A percentile compares a stretch with the other conserved stretches of the same genome.
phyloP scores from a whole-genome alignment of 2,113 vertebrate genomes.

The Eulacestoma nigropectus region DNA sequence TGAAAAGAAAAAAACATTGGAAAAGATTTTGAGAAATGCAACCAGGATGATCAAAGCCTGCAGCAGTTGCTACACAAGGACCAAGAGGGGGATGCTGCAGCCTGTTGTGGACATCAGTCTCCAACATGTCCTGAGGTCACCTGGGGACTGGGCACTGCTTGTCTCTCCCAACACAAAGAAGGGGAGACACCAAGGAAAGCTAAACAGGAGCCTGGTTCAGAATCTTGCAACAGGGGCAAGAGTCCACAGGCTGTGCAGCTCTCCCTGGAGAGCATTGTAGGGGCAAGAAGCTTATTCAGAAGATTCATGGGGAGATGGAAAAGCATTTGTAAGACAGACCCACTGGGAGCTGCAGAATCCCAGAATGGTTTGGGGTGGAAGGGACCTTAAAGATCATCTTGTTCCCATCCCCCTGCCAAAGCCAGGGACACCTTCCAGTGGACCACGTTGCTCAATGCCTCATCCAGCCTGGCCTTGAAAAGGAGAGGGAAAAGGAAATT shows the following conservation, averaged over 20 bases:
- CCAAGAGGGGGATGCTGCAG: not conserved
- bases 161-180: not conserved
- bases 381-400: not conserved
- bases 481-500: not conserved
- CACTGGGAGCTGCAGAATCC: not conserved
- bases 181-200: not conserved
- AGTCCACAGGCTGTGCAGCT: not conserved
- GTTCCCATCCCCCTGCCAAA: not conserved
- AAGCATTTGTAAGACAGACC: not conserved
- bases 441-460: not conserved
- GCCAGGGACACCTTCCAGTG: not conserved
- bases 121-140: not conserved
- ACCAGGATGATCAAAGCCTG: not conserved
- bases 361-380: not conserved
- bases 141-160: not conserved
- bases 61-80: not conserved
- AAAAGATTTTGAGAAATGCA: not conserved
- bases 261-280: not conserved
- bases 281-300: not conserved
- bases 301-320: not conserved
- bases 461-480: not conserved
- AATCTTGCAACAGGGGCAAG: rapidly evolving
- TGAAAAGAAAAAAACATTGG: not conserved
- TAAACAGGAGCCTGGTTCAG: rapidly evolving
- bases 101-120: rapidly evolving